A percentile compares a stretch with the other conserved stretches of the same genome.
Evolutionary conservation across 2,113 vertebrate genomes (phyloP).

Genomic region (Taxidea taxus): DNA sequence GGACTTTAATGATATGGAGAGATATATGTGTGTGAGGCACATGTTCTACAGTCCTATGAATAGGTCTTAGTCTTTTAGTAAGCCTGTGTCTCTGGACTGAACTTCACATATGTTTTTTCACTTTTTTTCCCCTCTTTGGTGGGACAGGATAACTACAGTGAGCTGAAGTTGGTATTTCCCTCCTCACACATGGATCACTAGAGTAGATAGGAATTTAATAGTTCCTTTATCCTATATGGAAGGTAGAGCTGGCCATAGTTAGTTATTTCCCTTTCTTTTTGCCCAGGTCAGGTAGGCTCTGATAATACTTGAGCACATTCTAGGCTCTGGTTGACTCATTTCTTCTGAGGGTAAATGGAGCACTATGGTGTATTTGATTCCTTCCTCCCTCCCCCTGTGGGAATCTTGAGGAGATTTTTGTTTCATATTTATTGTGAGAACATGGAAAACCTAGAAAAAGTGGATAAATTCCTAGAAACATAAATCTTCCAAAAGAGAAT

Average conservation of each 20-base stretch:
- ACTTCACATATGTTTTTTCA: not conserved
- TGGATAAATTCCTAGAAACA: too few relatives aligned
- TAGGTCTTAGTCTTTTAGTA: not conserved
- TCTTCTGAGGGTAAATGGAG: not conserved
- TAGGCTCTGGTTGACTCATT: not conserved
- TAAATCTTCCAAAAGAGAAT: not conserved
- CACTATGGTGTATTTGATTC: not conserved
- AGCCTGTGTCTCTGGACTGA: not conserved
- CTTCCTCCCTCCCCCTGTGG: not conserved
- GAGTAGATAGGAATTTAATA: not conserved
- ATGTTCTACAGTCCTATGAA: not conserved
- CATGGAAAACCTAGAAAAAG: too few relatives aligned
- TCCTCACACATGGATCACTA: not conserved
- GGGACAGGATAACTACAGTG: not conserved
- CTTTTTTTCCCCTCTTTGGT: not conserved
- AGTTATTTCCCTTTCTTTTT: not conserved
- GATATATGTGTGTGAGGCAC: not conserved
- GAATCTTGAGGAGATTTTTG: not conserved
- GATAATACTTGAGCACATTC: not conserved
- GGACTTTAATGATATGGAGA: not conserved
- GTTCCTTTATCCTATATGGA: not conserved
- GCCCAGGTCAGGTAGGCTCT: not conserved
- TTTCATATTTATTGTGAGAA: not conserved
- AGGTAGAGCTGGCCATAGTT: not conserved
- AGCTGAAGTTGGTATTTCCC: not conserved